Conservation (phyloP, 2,797 vertebrate genomes). For the Cuculus canorus region DNA sequence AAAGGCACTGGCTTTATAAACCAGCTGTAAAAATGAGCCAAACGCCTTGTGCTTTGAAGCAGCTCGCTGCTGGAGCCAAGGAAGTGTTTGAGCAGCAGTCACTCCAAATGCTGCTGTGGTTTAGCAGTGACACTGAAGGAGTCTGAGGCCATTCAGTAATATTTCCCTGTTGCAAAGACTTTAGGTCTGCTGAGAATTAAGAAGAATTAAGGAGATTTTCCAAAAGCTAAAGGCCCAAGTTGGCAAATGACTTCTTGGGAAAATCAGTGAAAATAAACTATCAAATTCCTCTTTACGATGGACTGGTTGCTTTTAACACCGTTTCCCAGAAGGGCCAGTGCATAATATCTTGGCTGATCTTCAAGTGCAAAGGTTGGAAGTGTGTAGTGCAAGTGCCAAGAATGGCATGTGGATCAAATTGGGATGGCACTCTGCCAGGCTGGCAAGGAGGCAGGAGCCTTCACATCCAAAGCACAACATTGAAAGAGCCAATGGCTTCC, state of each 20-base stretch:
- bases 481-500: not conserved
- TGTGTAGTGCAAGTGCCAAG: not conserved
- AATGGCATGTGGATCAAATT: not conserved
- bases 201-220: not conserved
- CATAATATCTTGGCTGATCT: not conserved
- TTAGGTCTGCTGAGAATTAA: not conserved
- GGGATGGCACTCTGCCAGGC: not conserved
- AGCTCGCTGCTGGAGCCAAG: not conserved
- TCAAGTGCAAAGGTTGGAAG: not conserved
- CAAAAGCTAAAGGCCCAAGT: not conserved
- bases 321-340: not conserved
- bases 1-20: not conserved
- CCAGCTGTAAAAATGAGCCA: not conserved
- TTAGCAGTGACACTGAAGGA: not conserved
- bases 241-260: not conserved
- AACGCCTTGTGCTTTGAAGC: not conserved
- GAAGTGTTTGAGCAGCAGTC: not conserved
- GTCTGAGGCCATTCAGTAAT: not conserved
- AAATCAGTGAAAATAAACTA: not conserved
- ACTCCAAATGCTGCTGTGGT: not conserved
- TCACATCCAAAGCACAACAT: accelerated
- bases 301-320: not conserved
- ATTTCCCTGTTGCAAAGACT: not conserved
- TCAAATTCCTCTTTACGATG: not conserved
- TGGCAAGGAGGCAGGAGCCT: not conserved